Conservation (phyloP, 2,113 vertebrate genomes). For the Vidua macroura region DNA sequence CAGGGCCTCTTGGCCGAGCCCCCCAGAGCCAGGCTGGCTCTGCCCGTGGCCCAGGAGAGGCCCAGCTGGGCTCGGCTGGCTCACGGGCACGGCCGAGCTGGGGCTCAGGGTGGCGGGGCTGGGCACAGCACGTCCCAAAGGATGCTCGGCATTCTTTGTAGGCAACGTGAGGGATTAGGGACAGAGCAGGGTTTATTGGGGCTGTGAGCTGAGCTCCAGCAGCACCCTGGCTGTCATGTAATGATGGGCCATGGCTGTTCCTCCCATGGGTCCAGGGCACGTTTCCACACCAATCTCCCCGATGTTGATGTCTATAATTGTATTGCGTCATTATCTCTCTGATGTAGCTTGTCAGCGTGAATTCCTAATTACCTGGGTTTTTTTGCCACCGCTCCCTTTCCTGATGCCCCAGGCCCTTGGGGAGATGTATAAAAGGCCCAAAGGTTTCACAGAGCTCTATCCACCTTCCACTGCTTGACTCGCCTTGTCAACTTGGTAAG, state of each 20-base stretch:
- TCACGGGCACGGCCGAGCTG: too few species aligned
- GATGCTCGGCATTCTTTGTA: neutral
- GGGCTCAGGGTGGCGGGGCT: accelerated
- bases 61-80: neutral
- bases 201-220: neutral
- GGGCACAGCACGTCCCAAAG: neutral
- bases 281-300: neutral
- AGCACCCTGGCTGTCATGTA: neutral
- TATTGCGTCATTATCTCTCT: neutral
- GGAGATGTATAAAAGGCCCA: neutral
- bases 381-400: neutral
- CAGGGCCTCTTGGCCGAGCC: neutral
- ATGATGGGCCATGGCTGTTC: neutral
- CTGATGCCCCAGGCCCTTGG: neutral
- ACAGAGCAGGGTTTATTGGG: neutral
- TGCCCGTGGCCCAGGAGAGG: neutral
- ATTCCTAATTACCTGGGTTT: neutral
- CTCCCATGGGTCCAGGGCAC: neutral
- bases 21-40: neutral
- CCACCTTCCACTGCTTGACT: neutral
- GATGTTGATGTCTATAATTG: neutral
- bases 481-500: neutral
- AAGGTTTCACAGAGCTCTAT: neutral
- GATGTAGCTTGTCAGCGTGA: neutral
- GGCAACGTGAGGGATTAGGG: neutral